These are phyloP conservation scores for Labeo rohita DNA, from an alignment of 2,113 vertebrate species.

Conservation along the genomic window DNA sequence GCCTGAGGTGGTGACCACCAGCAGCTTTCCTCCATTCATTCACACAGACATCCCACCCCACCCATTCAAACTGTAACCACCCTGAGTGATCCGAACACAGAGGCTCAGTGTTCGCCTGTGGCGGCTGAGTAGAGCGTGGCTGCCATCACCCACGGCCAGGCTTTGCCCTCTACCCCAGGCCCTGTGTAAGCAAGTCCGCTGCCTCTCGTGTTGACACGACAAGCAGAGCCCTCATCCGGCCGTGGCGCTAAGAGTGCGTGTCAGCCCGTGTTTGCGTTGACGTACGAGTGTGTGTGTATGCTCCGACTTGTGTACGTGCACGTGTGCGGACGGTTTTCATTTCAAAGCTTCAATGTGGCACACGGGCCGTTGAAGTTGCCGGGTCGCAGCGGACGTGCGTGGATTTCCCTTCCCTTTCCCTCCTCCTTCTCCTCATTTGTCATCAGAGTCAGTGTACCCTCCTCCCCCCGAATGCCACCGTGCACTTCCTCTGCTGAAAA, in stretches of 20 bases:
- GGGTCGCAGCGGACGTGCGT: conserved; percentile 40
- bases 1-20: conserved; percentile 18
- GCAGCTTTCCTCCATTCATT: not conserved
- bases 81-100: conserved; percentile 47
- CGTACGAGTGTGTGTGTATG: conserved; percentile 61
- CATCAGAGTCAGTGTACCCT: conserved; percentile 63
- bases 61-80: conserved; percentile 26
- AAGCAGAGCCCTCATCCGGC: conserved; percentile 57
- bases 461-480: conserved; percentile 63
- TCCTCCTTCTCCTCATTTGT: conserved; percentile 59
- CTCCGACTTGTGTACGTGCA: conserved; percentile 43
- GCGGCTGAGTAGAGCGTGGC: conserved; percentile 39
- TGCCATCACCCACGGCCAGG: conserved; percentile 41
- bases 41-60: conserved; percentile 18
- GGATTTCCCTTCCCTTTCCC: conserved; percentile 27
- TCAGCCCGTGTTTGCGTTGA: conserved; percentile 57
- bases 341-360: conserved; percentile 45
- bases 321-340: conserved; percentile 42
- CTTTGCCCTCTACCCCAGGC: conserved; percentile 39
- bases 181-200: conserved; percentile 55
- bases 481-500: conserved; percentile 79
- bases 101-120: conserved; percentile 50
- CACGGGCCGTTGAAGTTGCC: conserved; percentile 55
- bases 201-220: conserved; percentile 49
- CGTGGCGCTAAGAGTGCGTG: conserved; percentile 27